These are phyloP conservation scores for Babylonia areolata DNA, from an alignment of 1,140 invertebrate genomes.

Conservation along the genomic window DNA sequence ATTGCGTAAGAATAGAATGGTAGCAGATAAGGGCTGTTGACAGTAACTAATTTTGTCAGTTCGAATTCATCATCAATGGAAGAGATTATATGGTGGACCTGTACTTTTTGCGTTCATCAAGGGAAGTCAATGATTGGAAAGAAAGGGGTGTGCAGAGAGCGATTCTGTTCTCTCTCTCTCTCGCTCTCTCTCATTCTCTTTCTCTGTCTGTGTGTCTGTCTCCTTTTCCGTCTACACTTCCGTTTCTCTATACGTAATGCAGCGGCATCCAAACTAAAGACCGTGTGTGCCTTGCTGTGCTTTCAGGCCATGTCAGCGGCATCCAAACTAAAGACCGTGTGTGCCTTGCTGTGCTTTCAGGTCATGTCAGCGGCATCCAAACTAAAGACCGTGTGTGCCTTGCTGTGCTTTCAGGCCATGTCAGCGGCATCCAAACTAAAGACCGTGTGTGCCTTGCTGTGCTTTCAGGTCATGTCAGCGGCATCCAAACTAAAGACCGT, in stretches of 20 bases:
- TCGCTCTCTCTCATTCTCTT: neutral
- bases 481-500: neutral
- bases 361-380: constrained; percentile 19
- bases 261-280: neutral
- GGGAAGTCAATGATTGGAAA: too few relatives aligned
- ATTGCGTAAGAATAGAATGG: too few relatives aligned
- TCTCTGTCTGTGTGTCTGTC: neutral
- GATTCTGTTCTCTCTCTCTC: too few relatives aligned
- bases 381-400: neutral
- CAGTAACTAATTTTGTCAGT: too few relatives aligned
- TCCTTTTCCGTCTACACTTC: neutral
- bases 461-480: neutral
- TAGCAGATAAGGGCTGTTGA: too few relatives aligned
- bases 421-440: constrained; percentile 13
- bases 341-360: constrained; percentile 26
- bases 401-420: constrained; percentile 13
- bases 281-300: neutral
- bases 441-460: constrained; percentile 26
- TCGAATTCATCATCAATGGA: too few relatives aligned
- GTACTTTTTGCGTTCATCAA: too few relatives aligned
- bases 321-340: neutral
- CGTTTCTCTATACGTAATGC: neutral
- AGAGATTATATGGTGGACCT: too few relatives aligned
- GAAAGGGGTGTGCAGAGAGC: too few relatives aligned
- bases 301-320: constrained; percentile 33